These are phyloP conservation scores for Uropsilus gracilis DNA, from an alignment of 2,113 vertebrate species.

Conservation along the genomic window DNA sequence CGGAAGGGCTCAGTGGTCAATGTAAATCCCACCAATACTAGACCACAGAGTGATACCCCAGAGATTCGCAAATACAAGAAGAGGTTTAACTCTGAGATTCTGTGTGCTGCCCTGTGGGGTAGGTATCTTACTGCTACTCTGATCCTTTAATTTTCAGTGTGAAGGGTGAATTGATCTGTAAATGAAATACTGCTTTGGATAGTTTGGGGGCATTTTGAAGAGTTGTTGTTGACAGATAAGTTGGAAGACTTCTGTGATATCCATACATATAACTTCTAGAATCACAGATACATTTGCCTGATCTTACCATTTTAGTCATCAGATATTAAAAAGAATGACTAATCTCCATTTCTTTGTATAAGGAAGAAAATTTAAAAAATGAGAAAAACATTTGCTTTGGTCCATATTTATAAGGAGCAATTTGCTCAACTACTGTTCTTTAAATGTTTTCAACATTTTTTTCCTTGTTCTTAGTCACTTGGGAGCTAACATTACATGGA, in stretches of 20 bases:
- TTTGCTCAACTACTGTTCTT: not conserved
- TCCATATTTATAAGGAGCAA: not conserved
- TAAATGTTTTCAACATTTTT: not conserved
- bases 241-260: not conserved
- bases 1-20: slow-evolving; percentile 99
- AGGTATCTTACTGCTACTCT: slow-evolving; percentile 67
- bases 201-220: not conserved
- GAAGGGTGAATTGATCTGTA: too few species aligned
- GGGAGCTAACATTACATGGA: not conserved
- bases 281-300: accelerated
- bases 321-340: not conserved
- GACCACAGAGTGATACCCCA: slow-evolving; percentile 98
- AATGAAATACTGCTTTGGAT: not conserved
- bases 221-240: not conserved
- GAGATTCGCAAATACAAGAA: slow-evolving; percentile 99
- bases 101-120: slow-evolving; percentile 99
- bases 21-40: slow-evolving; percentile 97
- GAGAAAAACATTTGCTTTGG: not conserved
- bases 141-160: not conserved
- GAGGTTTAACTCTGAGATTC: slow-evolving; percentile 99
- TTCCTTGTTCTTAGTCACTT: not conserved
- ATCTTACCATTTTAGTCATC: not conserved
- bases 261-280: not conserved
- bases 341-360: not conserved
- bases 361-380: not conserved